Percentiles rank a stretch among this genome's conserved stretches.
These are phyloP conservation scores for Sternarchorhynchus goeldii DNA, from an alignment of 2,797 vertebrate species.

Conservation along the genomic window DNA sequence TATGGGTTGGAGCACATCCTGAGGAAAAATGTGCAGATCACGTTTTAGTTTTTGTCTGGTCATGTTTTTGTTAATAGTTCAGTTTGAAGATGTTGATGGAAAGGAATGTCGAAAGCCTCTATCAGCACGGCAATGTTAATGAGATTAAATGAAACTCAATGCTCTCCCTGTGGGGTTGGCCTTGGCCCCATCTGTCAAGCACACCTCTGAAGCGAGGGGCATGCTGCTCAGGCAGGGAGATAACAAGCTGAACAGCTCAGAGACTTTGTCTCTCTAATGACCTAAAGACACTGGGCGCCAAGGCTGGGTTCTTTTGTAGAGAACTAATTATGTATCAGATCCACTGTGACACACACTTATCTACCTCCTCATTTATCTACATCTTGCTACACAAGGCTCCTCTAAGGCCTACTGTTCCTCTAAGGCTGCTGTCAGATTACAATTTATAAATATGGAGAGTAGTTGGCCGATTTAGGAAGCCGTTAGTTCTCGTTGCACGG, in stretches of 20 bases:
- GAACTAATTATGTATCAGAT: background rate
- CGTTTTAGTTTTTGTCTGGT: no score
- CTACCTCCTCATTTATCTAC: slow-evolving; percentile 25
- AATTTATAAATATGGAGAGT: slow-evolving; percentile 61
- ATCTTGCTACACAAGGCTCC: slow-evolving; percentile 3
- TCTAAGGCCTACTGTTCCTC: background rate
- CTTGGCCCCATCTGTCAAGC: no score
- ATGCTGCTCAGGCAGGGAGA: background rate
- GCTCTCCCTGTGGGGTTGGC: no score
- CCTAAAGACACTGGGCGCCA: background rate
- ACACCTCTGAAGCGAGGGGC: no score
- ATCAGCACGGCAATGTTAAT: no score
- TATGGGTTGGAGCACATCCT: no score
- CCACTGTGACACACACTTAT: background rate
- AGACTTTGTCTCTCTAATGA: background rate
- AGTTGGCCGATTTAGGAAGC: slow-evolving; percentile 53
- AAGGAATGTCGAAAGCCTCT: no score
- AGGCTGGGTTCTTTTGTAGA: background rate
- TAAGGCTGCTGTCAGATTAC: slow-evolving; percentile 23
- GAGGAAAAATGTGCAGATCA: no score
- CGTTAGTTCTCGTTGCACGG: slow-evolving; percentile 63
- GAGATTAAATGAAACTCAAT: no score
- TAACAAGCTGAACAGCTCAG: background rate
- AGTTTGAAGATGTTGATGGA: no score
- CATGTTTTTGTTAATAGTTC: no score